Evolutionary conservation across 2,113 vertebrate species (phyloP), one percentile per base, ranked within the genome.

Genomic region (Ophthalmolycus amberensis): DNA sequence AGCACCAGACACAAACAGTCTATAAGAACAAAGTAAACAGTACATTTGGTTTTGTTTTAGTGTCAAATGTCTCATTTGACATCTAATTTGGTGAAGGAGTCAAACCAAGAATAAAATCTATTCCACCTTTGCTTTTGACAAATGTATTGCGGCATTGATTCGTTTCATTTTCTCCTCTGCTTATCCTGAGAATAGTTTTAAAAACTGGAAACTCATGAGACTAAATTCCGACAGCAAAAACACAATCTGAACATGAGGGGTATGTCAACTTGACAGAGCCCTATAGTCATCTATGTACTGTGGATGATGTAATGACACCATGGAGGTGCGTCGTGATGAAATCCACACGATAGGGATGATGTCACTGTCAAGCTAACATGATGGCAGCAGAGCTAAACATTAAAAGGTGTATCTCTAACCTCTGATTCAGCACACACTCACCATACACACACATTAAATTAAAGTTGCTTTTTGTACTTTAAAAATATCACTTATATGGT

Each of bases 221-320:
- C 32, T 9, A 29, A 54, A 40, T 54, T 52, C 22, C 29, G 18
- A 46, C 9, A 38, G 40, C 2, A 37, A 34, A 34, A 34, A 25
- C 38, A 6, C 20, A 6, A 14, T 38, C 16, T 48, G 15, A 22
- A 7, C 22, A 32, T 3, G 15, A 54, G 34, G 0, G 37, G 2
- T 12, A 9, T 0, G 14, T 44, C 6, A 34, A 59, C 64, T 34
- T 25, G 29, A 59, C 12, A 20, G 15, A 18, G 18, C 7, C 46
- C 20, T 42, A 25, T 27, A 27, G 42, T 65, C 32, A 72, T 71
- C 22, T 34, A 68, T 1, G 44, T 59, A 27, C 16, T 69, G 27
- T 22, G 50, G 71, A 27, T 76, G 75, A 84, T 38, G 74, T 77
- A 65, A 71, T 58, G 73, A 56, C 46, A 22, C 8, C 46, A 32